phyloP scores from a whole-genome alignment of 2,888 invertebrate genomes.

The Coenonympha glycerion region DNA sequence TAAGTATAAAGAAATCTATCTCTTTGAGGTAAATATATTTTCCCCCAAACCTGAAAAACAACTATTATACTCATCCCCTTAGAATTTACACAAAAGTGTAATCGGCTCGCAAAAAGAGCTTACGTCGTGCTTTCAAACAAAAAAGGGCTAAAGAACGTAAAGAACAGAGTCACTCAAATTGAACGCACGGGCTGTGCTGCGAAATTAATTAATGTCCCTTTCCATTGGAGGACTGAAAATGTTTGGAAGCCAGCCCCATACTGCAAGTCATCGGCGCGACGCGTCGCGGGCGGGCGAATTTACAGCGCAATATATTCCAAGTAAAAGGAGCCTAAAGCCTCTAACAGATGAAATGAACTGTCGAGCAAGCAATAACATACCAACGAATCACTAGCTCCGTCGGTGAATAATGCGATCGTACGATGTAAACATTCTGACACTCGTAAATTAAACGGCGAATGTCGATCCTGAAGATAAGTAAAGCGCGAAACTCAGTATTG shows the following conservation, averaged over 20 bases:
- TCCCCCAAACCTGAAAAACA: constrained; percentile 11
- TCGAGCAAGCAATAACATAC: constrained; percentile 46
- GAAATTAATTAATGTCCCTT: constrained; percentile 71
- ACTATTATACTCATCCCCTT: constrained; percentile 14
- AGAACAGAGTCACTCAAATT: constrained; percentile 51
- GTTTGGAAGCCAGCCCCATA: constrained; percentile 55
- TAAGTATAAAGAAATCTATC: neutral
- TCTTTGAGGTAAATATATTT: constrained; percentile 3
- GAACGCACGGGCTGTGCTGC: constrained; percentile 52
- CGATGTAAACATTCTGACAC: constrained; percentile 31
- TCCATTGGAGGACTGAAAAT: constrained; percentile 51
- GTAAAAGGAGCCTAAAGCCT: constrained; percentile 60
- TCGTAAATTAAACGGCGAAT: constrained; percentile 6
- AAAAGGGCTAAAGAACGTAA: constrained; percentile 43
- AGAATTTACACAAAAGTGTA: constrained; percentile 20
- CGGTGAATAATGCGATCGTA: constrained; percentile 23
- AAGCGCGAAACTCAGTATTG: neutral
- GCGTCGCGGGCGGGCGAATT: constrained; percentile 41
- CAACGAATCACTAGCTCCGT: constrained; percentile 37
- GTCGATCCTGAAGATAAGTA: neutral
- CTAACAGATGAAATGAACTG: constrained; percentile 68
- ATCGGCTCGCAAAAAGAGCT: constrained; percentile 21
- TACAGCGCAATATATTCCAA: constrained; percentile 64
- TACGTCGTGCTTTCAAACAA: constrained; percentile 32
- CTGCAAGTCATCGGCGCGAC: constrained; percentile 61